Conservation (phyloP, 2,888 invertebrate genomes). For the Heliconius ismenius region DNA sequence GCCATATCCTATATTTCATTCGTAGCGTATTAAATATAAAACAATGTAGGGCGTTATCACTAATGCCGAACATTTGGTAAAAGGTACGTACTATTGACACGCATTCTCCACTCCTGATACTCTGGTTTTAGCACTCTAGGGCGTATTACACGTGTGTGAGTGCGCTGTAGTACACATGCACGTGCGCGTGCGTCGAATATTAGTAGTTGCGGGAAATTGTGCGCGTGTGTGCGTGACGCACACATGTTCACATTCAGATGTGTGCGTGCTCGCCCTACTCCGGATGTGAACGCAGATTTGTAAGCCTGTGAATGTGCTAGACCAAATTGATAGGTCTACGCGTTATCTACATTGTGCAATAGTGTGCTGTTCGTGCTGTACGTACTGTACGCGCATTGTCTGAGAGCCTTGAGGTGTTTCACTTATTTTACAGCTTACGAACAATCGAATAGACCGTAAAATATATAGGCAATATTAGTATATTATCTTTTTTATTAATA, state of each 20-base stretch:
- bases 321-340: conserved; percentile 72
- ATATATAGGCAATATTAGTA: conserved; percentile 44
- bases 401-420: conserved; percentile 62
- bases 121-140: conserved; percentile 56
- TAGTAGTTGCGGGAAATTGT: conserved; percentile 59
- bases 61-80: conserved; percentile 21
- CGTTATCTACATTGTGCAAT: conserved; percentile 65
- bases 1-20: not conserved
- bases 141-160: conserved; percentile 50
- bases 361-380: conserved; percentile 46
- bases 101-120: conserved; percentile 19
- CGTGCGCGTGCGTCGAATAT: conserved; percentile 51
- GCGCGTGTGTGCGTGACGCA: conserved; percentile 59
- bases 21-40: not conserved
- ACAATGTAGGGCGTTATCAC: conserved; percentile 8
- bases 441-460: conserved; percentile 72
- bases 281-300: conserved; percentile 78
- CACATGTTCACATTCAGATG: conserved; percentile 46
- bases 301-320: conserved; percentile 73
- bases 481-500: not conserved
- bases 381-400: conserved; percentile 53
- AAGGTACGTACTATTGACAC: conserved; percentile 26
- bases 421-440: conserved; percentile 67
- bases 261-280: conserved; percentile 65
- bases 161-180: conserved; percentile 41